These are phyloP conservation scores for Dendrolimus punctatus DNA, from an alignment of 1,140 invertebrate species.

Conservation along the genomic window DNA sequence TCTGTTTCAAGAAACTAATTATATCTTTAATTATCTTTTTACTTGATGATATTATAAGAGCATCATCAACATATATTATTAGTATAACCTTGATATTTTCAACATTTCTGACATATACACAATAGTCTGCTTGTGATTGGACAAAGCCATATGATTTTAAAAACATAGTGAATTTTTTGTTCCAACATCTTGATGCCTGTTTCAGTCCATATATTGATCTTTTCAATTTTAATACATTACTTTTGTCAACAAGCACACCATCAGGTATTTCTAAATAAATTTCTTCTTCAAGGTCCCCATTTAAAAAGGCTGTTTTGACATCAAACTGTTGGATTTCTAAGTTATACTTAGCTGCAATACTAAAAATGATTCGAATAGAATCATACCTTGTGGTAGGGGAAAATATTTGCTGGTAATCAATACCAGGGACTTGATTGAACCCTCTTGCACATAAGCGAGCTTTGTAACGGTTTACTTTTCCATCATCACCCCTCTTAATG, in stretches of 20 bases:
- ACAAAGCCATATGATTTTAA: constrained; percentile 24
- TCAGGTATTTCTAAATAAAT: constrained; percentile 47
- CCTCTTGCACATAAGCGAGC: constrained; percentile 27
- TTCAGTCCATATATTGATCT: constrained; percentile 32
- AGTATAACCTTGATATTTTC: constrained; percentile 6
- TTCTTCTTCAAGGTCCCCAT: constrained; percentile 38
- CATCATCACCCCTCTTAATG: constrained; percentile 11
- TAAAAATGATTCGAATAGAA: constrained; percentile 46
- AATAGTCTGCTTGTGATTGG: constrained; percentile 22
- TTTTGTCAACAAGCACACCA: constrained; percentile 12
- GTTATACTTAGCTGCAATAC: constrained; percentile 37
- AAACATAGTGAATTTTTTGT: constrained; percentile 31
- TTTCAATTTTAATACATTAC: constrained; percentile 17
- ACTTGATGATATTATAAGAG: constrained; percentile 6
- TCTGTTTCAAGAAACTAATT: constrained; percentile 14
- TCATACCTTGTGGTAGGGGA: constrained; percentile 43
- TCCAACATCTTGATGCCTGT: constrained; percentile 32
- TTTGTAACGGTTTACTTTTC: constrained; percentile 14
- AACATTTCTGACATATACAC: constrained; percentile 20
- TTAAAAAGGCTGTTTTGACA: constrained; percentile 59
- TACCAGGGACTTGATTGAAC: constrained; percentile 23
- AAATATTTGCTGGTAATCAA: constrained; percentile 62
- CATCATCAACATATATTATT: constrained; percentile 14
- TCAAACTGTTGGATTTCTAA: constrained; percentile 54
- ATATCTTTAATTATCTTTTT: constrained; percentile 11